Evolutionary conservation across 2,888 invertebrate genomes (phyloP).

Genomic region (Augochlorella aurata): DNA sequence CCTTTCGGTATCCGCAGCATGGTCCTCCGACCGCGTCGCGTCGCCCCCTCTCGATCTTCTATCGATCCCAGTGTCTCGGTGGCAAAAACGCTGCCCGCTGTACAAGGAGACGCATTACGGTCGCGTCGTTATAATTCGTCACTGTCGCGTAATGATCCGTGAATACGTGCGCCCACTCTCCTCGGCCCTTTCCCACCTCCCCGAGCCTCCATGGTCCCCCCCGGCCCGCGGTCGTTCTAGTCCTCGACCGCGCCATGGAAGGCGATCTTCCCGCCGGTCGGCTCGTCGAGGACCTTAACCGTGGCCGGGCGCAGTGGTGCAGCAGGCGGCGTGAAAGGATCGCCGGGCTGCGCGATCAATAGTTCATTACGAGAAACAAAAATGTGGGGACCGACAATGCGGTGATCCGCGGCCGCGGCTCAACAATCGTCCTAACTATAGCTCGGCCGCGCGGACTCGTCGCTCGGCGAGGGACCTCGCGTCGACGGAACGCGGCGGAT

Average conservation of each 20-base stretch:
- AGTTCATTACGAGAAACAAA: conserved; percentile 80
- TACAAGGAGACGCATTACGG: conserved; percentile 73
- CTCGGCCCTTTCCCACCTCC: neutral
- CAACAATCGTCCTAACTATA: conserved; percentile 71
- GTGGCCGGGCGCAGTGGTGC: neutral
- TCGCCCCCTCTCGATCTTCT: conserved; percentile 61
- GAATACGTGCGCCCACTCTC: conserved; percentile 65
- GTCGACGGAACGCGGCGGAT: conserved; percentile 36
- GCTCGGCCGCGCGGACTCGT: conserved; percentile 20
- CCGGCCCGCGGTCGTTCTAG: neutral
- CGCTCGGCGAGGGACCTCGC: conserved; percentile 27
- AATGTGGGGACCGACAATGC: conserved; percentile 72
- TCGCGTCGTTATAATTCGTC: conserved; percentile 77
- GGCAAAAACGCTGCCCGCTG: conserved; percentile 67
- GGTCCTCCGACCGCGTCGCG: neutral
- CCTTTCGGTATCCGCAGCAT: conserved; percentile 46
- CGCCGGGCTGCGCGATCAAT: conserved; percentile 74
- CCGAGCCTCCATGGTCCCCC: neutral
- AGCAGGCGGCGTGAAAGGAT: conserved; percentile 69
- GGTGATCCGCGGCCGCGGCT: conserved; percentile 59
- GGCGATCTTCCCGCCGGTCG: conserved; percentile 14
- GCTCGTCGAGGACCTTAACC: conserved; percentile 54
- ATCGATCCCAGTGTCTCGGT: conserved; percentile 64
- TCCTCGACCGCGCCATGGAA: conserved; percentile 22
- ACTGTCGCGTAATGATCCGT: conserved; percentile 77